These are phyloP conservation scores for Cisticola juncidis DNA, from an alignment of 2,113 vertebrate species.

Conservation along the genomic window DNA sequence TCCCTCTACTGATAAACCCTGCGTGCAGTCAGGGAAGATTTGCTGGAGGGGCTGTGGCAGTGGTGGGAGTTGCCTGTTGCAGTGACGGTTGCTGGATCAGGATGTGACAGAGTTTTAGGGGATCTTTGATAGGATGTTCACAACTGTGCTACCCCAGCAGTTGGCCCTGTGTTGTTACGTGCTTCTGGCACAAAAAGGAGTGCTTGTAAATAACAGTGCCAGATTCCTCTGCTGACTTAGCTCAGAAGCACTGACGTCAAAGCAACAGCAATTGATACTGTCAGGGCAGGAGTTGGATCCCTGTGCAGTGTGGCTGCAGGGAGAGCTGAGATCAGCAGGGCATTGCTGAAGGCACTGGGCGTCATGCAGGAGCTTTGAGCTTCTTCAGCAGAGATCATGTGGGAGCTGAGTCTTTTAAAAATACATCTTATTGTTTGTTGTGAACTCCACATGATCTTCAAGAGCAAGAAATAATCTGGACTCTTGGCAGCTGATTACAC, in stretches of 20 bases:
- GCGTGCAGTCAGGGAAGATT: not conserved
- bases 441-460: not conserved
- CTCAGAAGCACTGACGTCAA: not conserved
- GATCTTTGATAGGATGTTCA: not conserved
- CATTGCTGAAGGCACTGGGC: not conserved
- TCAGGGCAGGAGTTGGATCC: not conserved
- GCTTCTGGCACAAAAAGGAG: not conserved
- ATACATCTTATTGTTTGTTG: not conserved
- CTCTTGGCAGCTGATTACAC: not conserved
- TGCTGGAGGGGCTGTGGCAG: not conserved
- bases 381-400: not conserved
- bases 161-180: not conserved
- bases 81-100: not conserved
- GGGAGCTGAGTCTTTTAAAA: not conserved
- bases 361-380: not conserved
- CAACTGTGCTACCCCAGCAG: not conserved
- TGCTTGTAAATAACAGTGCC: not conserved
- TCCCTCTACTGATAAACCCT: not conserved
- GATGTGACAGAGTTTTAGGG: not conserved
- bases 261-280: not conserved
- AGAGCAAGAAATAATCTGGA: not conserved
- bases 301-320: not conserved
- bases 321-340: not conserved
- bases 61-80: not conserved
- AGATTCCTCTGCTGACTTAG: not conserved